A percentile compares a stretch with the other conserved stretches of the same genome.
Evolutionary conservation across 2,113 vertebrate species (phyloP).

Genomic region (Scatophagus argus): DNA sequence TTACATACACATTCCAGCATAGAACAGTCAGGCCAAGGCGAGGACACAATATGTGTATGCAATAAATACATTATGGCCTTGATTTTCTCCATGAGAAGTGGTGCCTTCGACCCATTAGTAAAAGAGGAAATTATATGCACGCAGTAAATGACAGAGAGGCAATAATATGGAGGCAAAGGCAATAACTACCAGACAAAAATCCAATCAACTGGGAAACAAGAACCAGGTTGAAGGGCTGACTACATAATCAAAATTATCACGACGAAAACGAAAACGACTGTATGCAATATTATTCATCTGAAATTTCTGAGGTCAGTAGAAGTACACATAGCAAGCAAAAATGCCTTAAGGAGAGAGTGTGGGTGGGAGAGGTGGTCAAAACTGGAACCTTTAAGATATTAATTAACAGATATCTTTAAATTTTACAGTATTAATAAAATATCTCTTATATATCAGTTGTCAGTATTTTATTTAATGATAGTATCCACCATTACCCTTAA

Average conservation of each 20-base stretch:
- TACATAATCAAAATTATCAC: constrained; percentile 22
- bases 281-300: neutral
- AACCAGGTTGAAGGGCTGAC: neutral
- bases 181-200: constrained; percentile 8
- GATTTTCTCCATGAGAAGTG: neutral
- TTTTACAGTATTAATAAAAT: neutral
- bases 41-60: neutral
- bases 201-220: constrained; percentile 23
- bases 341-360: neutral
- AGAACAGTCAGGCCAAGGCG: neutral
- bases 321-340: neutral
- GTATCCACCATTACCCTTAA: neutral
- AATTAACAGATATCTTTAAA: neutral
- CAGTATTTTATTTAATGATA: neutral
- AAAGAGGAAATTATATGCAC: constrained; percentile 8
- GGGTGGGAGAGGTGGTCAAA: neutral
- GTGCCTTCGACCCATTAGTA: neutral
- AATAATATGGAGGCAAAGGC: neutral
- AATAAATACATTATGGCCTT: neutral
- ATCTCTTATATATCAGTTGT: neutral
- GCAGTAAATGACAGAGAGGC: neutral
- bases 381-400: neutral
- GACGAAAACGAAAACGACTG: constrained; percentile 3
- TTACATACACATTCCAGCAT: neutral
- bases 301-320: neutral